phyloP scores from a whole-genome alignment of 2,888 invertebrate genomes.

The Branchipolynoe longqiensis region DNA sequence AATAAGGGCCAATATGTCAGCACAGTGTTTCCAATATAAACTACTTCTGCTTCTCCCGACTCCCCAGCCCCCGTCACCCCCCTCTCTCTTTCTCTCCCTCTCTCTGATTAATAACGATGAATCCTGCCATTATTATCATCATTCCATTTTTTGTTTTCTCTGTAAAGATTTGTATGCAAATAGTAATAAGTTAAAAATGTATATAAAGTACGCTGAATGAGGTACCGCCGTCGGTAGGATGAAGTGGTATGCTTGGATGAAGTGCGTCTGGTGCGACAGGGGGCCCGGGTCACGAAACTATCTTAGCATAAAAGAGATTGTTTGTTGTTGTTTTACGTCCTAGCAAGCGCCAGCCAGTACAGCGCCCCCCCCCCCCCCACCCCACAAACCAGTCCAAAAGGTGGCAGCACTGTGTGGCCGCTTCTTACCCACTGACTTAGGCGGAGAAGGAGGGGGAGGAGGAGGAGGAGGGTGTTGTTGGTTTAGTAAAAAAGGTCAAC shows the following conservation, averaged over 20 bases:
- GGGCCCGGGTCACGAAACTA: slow-evolving; percentile 11
- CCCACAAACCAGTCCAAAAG: too few relatives aligned
- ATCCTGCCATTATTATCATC: slow-evolving; percentile 15
- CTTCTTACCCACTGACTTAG: slow-evolving; percentile 14
- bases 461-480: neutral
- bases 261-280: neutral
- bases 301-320: too few relatives aligned
- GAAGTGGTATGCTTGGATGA: slow-evolving; percentile 28
- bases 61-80: too few relatives aligned
- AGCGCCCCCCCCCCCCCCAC: too few relatives aligned
- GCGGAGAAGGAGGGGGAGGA: neutral
- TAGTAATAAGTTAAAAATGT: slow-evolving; percentile 55
- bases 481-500: too few relatives aligned
- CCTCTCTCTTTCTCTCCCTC: neutral
- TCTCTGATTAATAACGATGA: slow-evolving; percentile 8
- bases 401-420: slow-evolving; percentile 23
- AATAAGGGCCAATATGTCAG: neutral
- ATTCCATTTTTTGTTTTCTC: neutral
- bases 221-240: slow-evolving; percentile 20
- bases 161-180: neutral
- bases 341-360: too few relatives aligned
- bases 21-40: slow-evolving; percentile 18
- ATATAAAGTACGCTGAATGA: slow-evolving; percentile 8
- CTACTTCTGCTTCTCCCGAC: too few relatives aligned
- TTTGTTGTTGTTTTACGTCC: too few relatives aligned